Evolutionary conservation across 2,888 invertebrate genomes (phyloP), one percentile per base, ranked within the genome.

Genomic region (Panopea generosa): DNA sequence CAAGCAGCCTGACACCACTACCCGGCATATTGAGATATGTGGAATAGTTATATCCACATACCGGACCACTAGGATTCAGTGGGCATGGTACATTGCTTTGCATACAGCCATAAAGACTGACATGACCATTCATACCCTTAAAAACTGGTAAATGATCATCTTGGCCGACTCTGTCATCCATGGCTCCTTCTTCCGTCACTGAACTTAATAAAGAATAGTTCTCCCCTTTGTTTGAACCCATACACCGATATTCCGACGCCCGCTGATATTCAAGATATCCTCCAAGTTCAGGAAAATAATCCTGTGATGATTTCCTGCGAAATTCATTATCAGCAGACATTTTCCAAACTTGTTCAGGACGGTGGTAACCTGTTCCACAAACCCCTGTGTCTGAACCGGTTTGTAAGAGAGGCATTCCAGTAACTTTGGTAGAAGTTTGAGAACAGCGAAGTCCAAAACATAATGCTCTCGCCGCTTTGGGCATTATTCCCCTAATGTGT

Each of bases 1-100:
- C 72, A 14, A 76, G 47, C 9, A 60, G 61, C 29, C 65, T 60
- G 47, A 38, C 52, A 11, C 71, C 71, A 33, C 38, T 65, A 11
- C 80, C 77, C 14, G 69, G 75, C 67, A 75, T 70, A 61, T 62
- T 76, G 11, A 59, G 43, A 33, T 63, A 63, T 18, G 76, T 80
- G 2, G 61, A 43, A 26, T 80, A 73, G 11, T 73, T 76, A 26
- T 80, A 73, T 11, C 76, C 80, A n/a, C 20, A 11, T 4, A 22
- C 24, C 2, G 45, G 2, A 16, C 38, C 38, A 26, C 14, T 49
- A 0, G 53, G n/a, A 22, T 33, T 16, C 6, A 49, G 18, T 16
- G 75, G 72, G 18, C 47, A 38, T 11, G 73, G 73, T 18, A 74
- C 73, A 29, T 61, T 74, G 29, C 74, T 78, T 63, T 74, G 73